Evolutionary conservation across 2,797 vertebrate species (phyloP), one percentile per base, ranked within the genome.

Genomic region (Lutjanus campechanus): DNA sequence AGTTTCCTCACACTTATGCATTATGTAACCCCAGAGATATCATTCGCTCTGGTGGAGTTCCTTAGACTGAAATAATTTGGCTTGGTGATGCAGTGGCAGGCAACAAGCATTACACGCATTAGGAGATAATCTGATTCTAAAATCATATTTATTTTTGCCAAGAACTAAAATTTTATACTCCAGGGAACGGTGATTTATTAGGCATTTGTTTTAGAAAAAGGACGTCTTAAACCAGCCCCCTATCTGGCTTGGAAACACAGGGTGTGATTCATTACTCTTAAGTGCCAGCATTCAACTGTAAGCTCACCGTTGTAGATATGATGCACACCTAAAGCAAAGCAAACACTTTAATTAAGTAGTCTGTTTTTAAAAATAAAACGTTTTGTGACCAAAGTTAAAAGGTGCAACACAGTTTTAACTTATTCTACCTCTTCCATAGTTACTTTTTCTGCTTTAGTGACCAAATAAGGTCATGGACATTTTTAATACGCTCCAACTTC

Each of bases 171-270:
- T 5, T 51, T 60, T 9, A 16, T 36, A 29, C 49, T 60, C n/a
- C 4, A 11, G 29, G 11, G 20, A 55, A 22, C 7, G 6, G 15
- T n/a, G 19, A 47, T 80, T 65, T 36, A 40, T 77, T 51, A 60
- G 43, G 11, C 6, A 20, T 44, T 54, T 46, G 11, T 36, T 69
- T 50, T 2, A 16, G 16, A 67, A 63, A 49, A 46, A 1, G 53
- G 13, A 20, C 2, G 4, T 12, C 11, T 43, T 49, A 15, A 65
- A 61, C 22, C 19, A 11, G 47, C 41, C 12, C 68, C 12, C 50
- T 69, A 20, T 70, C 16, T 41, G n/a, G 11, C 2, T 73, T 25
- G 2, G 40, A 75, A 47, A 66, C 56, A 41, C 15, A 77, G 40
- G 3, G 10, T 51, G 29, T 63, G 16, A 46, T 54, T 80, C 7